Evolutionary conservation across 64 coral and sea anemone species (phyloP).

Genomic region (Trachythela sp.): DNA sequence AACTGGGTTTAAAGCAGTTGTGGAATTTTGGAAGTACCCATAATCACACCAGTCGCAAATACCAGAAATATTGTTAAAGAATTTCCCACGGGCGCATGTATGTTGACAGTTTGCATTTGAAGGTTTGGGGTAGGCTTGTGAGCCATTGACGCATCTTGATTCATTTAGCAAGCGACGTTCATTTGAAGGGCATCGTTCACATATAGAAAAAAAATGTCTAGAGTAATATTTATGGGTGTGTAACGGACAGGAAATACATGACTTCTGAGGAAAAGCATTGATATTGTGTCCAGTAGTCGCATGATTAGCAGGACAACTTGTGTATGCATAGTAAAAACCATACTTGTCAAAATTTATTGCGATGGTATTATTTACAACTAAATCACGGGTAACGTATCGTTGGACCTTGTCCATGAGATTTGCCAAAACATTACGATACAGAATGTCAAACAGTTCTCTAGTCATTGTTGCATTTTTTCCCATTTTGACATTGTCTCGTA

Average conservation of each 20-base stretch:
- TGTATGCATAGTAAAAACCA: not conserved
- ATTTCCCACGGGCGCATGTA: constrained; percentile 26
- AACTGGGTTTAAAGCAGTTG: not conserved
- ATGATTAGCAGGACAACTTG: not conserved
- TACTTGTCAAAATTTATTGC: not conserved
- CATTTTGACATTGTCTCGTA: not conserved
- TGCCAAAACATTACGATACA: not conserved
- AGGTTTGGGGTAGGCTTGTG: not conserved
- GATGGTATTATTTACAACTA: not conserved
- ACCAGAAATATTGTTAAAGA: not conserved
- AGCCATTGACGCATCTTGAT: not conserved
- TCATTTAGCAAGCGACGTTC: not conserved
- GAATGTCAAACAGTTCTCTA: not conserved
- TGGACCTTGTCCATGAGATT: not conserved
- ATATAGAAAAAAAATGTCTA: not conserved
- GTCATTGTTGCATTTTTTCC: not conserved
- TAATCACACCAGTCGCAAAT: constrained; percentile 40
- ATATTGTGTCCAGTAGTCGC: not conserved
- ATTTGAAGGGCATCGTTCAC: not conserved
- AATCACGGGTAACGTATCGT: not conserved
- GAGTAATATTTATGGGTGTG: not conserved
- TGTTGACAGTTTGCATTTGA: not conserved
- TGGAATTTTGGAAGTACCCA: not conserved
- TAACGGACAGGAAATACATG: not conserved
- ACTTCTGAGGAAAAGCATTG: not conserved